phyloP scores from a whole-genome alignment of 2,888 invertebrate genomes.

The Nasonia oneida region DNA sequence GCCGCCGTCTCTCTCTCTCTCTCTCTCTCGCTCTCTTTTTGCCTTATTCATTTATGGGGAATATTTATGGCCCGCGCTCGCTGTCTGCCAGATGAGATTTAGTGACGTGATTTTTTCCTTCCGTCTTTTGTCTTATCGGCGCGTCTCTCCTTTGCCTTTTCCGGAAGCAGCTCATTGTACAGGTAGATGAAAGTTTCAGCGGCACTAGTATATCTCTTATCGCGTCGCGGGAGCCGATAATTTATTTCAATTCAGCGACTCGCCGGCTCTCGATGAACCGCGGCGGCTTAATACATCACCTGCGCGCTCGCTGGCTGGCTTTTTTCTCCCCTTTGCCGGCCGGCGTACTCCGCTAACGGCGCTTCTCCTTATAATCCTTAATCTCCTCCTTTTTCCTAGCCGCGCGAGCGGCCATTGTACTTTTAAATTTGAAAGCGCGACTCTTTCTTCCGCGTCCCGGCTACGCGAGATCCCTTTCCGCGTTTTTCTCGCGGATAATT shows the following conservation, averaged over 20 bases:
- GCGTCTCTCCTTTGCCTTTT: neutral
- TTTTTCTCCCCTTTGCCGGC: slow-evolving; percentile 4
- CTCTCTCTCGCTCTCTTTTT: neutral
- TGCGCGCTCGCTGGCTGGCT: neutral
- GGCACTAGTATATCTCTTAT: neutral
- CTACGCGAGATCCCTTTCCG: neutral
- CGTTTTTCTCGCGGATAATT: slow-evolving; percentile 30
- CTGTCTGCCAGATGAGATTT: slow-evolving; percentile 10
- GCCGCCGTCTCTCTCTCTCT: too few relatives aligned
- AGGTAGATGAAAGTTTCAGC: neutral
- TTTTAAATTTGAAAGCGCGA: slow-evolving; percentile 58
- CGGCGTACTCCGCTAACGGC: slow-evolving; percentile 12
- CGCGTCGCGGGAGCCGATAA: neutral
- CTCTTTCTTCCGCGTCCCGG: slow-evolving; percentile 5
- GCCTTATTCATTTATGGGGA: slow-evolving; percentile 43
- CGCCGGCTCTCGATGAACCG: neutral
- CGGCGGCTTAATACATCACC: neutral
- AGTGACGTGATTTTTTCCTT: slow-evolving; percentile 29
- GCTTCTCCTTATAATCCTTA: slow-evolving; percentile 55
- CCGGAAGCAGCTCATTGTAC: neutral
- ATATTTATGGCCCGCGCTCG: slow-evolving; percentile 39
- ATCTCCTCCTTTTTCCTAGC: slow-evolving; percentile 45
- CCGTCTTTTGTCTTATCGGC: neutral
- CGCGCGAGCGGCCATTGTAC: slow-evolving; percentile 43
- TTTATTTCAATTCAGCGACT: neutral